These are phyloP conservation scores for Erythrolamprus reginae DNA, from an alignment of 2,113 vertebrate species.

Conservation along the genomic window DNA sequence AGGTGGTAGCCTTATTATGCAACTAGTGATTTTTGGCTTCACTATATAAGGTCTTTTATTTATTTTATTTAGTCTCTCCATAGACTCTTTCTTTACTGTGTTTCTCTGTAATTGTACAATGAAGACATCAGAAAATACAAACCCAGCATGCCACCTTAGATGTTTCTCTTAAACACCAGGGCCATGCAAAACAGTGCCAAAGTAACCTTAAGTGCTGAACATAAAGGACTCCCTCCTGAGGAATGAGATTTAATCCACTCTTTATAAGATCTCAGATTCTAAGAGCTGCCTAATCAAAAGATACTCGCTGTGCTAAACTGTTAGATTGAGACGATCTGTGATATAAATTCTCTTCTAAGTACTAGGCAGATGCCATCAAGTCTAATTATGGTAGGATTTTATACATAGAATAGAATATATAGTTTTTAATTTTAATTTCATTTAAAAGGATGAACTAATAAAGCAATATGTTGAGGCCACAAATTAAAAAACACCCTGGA, in stretches of 20 bases:
- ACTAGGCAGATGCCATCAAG: constrained; percentile 12
- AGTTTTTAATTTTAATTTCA: no score
- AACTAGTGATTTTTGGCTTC: not conserved
- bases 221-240: not conserved
- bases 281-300: constrained; percentile 38
- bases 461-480: not conserved
- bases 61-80: no score
- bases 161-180: not conserved
- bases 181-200: not conserved
- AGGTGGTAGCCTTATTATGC: not conserved
- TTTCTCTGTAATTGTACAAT: constrained; percentile 2
- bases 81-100: not conserved
- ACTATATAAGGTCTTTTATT: not conserved
- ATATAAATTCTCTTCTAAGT: constrained; percentile 24
- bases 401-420: constrained; percentile 11
- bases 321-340: constrained; percentile 25
- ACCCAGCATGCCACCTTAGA: not conserved
- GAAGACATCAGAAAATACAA: not conserved
- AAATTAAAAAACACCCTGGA: not conserved
- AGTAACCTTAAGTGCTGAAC: not conserved
- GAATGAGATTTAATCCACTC: not conserved
- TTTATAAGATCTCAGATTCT: constrained; percentile 17
- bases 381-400: constrained; percentile 33
- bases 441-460: constrained; percentile 20
- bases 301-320: not conserved